phyloP scores from a whole-genome alignment of 2,888 invertebrate species.

The Rhingia rostrata region DNA sequence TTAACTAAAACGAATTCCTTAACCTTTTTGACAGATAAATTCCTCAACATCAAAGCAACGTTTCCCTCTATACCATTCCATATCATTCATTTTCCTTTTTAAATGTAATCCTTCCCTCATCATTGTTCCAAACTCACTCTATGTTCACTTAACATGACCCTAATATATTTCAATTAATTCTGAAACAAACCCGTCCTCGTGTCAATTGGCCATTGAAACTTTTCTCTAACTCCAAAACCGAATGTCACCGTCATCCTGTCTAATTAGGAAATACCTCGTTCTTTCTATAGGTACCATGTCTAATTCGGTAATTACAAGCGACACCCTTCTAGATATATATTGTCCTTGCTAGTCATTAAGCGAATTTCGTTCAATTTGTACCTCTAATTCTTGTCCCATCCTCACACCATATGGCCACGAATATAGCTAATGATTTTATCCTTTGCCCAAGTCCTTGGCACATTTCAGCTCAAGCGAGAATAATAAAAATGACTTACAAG shows the following conservation, averaged over 20 bases:
- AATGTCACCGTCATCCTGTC: conserved; percentile 20
- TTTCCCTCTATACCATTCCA: too few species aligned
- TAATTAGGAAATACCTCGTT: conserved; percentile 51
- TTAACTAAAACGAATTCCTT: too few species aligned
- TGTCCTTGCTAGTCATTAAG: conserved; percentile 55
- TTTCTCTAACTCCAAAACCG: conserved; percentile 1
- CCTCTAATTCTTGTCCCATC: conserved; percentile 3
- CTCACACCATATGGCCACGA: conserved; percentile 53
- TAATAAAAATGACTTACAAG: conserved; percentile 62
- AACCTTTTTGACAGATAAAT: too few species aligned
- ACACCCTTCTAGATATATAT: conserved; percentile 50
- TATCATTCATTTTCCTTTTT: too few species aligned
- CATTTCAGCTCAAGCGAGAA: neutral
- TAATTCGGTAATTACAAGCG: conserved; percentile 64
- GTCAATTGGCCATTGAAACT: conserved; percentile 48
- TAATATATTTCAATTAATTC: conserved; percentile 11
- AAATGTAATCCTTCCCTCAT: too few species aligned
- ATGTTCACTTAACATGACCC: too few species aligned
- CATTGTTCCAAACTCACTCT: too few species aligned
- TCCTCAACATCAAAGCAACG: too few species aligned
- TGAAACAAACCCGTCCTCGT: conserved; percentile 12
- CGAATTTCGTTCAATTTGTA: conserved; percentile 54
- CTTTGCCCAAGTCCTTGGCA: neutral
- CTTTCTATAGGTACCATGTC: conserved; percentile 44
- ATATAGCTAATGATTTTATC: conserved; percentile 23